phyloP scores from a whole-genome alignment of 2,113 vertebrate species.

The Chaetops frenatus region DNA sequence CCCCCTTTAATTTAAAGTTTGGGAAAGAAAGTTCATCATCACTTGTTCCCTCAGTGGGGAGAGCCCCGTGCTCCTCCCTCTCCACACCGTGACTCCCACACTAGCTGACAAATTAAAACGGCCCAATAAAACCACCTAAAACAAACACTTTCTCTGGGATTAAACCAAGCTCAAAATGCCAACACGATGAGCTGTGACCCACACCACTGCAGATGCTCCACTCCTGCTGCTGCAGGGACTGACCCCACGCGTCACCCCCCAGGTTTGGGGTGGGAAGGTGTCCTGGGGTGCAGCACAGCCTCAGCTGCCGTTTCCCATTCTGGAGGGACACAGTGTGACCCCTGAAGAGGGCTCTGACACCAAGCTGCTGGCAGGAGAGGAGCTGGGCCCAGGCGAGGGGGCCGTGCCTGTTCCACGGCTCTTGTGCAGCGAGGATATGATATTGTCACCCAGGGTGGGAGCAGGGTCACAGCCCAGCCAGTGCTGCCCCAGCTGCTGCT shows the following conservation, averaged over 20 bases:
- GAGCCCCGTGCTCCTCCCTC: background rate
- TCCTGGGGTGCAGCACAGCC: background rate
- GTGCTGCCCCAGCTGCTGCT: background rate
- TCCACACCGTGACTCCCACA: accelerated
- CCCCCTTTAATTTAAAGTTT: background rate
- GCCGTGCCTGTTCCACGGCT: background rate
- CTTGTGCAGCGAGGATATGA: background rate
- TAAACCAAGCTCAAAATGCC: background rate
- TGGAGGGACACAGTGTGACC: background rate
- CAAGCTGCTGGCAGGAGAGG: background rate
- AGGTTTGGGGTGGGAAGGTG: background rate
- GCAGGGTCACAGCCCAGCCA: background rate
- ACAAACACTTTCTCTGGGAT: background rate
- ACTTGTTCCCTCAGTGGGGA: background rate
- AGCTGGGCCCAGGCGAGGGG: accelerated
- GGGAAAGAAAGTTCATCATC: background rate
- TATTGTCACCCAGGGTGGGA: background rate
- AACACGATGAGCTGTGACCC: background rate
- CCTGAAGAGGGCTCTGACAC: accelerated
- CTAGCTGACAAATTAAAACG: background rate
- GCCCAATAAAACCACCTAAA: background rate
- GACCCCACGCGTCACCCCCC: accelerated
- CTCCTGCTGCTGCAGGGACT: accelerated
- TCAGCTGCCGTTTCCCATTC: accelerated
- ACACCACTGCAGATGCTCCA: background rate